phyloP scores from a whole-genome alignment of 1,140 invertebrate species.

The Hirudo medicinalis region DNA sequence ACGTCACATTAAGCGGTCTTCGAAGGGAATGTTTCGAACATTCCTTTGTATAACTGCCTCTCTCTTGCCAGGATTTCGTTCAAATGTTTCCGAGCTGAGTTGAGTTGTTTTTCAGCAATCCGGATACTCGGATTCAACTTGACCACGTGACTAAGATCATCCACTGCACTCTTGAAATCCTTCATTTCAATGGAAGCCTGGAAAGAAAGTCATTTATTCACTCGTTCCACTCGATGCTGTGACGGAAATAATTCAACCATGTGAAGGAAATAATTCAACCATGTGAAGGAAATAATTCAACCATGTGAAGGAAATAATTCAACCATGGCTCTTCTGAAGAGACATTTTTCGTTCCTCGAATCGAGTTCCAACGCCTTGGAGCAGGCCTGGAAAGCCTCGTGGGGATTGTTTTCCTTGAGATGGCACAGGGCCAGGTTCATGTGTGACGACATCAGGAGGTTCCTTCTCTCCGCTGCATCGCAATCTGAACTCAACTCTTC shows the following conservation, averaged over 20 bases:
- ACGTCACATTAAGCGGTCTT: no score
- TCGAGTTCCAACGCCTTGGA: constrained; percentile 2
- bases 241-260: background rate
- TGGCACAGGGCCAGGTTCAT: constrained; percentile 4
- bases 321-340: constrained; percentile 7
- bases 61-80: background rate
- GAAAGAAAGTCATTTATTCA: background rate
- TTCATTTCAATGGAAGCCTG: background rate
- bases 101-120: background rate
- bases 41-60: background rate
- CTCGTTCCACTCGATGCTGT: background rate
- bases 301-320: background rate
- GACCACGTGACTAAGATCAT: background rate
- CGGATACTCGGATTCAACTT: background rate
- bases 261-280: background rate
- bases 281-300: background rate
- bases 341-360: background rate
- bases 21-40: background rate
- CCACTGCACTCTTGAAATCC: background rate
- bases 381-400: background rate
- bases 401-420: background rate
- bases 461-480: background rate
- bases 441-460: background rate
- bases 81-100: background rate
- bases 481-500: background rate